Evolutionary conservation across 2,888 invertebrate species (phyloP).

Genomic region (Nemotelus pantherinus): DNA sequence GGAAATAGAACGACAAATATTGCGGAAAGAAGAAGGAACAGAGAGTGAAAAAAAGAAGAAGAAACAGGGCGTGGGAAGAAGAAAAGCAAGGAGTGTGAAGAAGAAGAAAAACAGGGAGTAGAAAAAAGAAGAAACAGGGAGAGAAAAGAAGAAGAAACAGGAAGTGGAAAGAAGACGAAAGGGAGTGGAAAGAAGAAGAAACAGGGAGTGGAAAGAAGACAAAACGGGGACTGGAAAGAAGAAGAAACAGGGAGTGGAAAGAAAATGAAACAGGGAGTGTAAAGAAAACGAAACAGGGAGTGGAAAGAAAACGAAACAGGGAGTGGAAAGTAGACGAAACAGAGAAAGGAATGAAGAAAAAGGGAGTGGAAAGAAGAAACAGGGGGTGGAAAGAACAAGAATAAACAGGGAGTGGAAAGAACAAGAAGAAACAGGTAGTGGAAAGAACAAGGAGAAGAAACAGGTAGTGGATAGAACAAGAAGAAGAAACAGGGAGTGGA

Average conservation of each 20-base stretch:
- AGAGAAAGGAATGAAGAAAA: too few species aligned
- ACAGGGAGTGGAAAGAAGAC: neutral
- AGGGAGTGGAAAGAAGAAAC: too few species aligned
- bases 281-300: neutral
- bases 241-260: neutral
- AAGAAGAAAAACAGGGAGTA: neutral
- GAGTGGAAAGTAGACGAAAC: neutral
- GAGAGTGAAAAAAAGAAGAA: neutral
- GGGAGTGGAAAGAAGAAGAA: constrained; percentile 5
- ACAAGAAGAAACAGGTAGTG: neutral
- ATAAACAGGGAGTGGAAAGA: neutral
- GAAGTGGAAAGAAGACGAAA: neutral
- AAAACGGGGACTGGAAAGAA: neutral
- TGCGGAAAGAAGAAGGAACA: neutral
- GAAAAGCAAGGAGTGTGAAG: neutral
- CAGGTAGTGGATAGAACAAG: neutral
- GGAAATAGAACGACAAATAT: too few species aligned
- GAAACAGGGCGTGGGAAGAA: neutral
- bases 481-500: neutral
- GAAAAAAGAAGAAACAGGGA: neutral
- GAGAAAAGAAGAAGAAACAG: neutral
- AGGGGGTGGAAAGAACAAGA: neutral
- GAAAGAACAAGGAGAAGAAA: neutral
- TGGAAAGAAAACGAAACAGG: neutral
- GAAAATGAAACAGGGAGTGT: neutral